phyloP scores from a whole-genome alignment of 2,113 vertebrate genomes.

The Grammomys surdaster region DNA sequence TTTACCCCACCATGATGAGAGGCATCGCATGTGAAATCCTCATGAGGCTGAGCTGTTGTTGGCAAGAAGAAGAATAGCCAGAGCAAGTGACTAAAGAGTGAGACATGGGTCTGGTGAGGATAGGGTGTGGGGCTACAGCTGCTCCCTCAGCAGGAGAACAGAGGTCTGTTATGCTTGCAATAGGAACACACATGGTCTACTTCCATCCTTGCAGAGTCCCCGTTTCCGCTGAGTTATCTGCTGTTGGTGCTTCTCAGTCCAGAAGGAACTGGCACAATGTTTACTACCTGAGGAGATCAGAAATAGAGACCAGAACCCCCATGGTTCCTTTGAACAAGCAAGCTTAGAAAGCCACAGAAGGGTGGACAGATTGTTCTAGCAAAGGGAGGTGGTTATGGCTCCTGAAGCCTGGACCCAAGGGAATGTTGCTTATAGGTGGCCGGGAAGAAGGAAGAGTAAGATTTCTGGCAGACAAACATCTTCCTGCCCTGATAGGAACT shows the following conservation, averaged over 20 bases:
- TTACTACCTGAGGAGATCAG: constrained; percentile 76
- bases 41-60: constrained; percentile 55
- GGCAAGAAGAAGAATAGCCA: constrained; percentile 67
- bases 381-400: constrained; percentile 11
- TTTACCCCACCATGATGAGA: constrained; percentile 12
- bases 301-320: constrained; percentile 70
- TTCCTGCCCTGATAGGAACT: not conserved
- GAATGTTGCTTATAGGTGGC: not conserved
- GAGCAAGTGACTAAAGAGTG: constrained; percentile 62
- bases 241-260: constrained; percentile 49
- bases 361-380: constrained; percentile 72
- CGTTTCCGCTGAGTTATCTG: constrained; percentile 69
- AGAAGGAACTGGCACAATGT: constrained; percentile 73
- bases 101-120: constrained; percentile 54
- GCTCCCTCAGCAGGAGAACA: constrained; percentile 71
- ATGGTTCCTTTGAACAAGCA: constrained; percentile 67
- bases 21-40: constrained; percentile 48
- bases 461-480: not conserved
- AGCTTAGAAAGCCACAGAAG: constrained; percentile 75
- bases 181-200: constrained; percentile 56
- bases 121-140: constrained; percentile 44
- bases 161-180: not conserved
- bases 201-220: constrained; percentile 58
- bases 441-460: constrained; percentile 6
- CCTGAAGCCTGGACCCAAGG: constrained; percentile 8